Evolutionary conservation across 1,140 invertebrate species (phyloP).

Genomic region (Anadara kagoshimensis): DNA sequence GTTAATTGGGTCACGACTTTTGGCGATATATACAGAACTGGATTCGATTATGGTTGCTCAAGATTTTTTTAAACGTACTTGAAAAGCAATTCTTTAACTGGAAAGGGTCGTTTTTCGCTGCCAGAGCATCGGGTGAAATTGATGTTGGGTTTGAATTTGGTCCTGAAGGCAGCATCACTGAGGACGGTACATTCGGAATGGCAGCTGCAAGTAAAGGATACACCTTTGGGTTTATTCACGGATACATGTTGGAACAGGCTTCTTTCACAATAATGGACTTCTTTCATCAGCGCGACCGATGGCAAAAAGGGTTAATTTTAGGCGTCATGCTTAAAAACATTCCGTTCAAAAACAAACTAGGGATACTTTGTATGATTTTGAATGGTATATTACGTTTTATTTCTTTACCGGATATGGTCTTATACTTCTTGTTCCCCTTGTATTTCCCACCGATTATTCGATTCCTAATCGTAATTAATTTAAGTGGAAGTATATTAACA

Average conservation of each 20-base stretch:
- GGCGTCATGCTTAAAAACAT: conserved; percentile 93
- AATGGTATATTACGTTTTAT: conserved; percentile 97
- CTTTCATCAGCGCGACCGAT: conserved; percentile 95
- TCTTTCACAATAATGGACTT: conserved; percentile 97
- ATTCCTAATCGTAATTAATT: conserved; percentile 91
- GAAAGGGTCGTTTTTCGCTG: conserved; percentile 81
- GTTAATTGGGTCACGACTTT: conserved; percentile 98
- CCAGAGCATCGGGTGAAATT: conserved; percentile 89
- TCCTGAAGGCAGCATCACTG: conserved; percentile 95
- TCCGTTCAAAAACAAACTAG: conserved; percentile 87
- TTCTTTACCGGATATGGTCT: conserved; percentile 89
- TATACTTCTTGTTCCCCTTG: conserved; percentile 90
- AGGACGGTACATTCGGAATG: conserved; percentile 98
- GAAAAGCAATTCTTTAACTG: conserved; percentile 97
- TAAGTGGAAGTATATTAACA: conserved; percentile 94
- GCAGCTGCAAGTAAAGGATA: conserved; percentile 81
- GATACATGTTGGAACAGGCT: conserved; percentile 98
- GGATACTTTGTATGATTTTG: conserved; percentile 92
- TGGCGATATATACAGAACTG: conserved; percentile 96
- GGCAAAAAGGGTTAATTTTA: conserved; percentile 96
- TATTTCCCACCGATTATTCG: conserved; percentile 83
- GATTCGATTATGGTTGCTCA: conserved; percentile 94
- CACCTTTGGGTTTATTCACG: conserved; percentile 69
- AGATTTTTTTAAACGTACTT: conserved; percentile 92
- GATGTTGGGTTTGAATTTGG: conserved; percentile 96